Evolutionary conservation across 1,140 invertebrate species (phyloP).

Genomic region (Cyrtorhinus lividipennis): DNA sequence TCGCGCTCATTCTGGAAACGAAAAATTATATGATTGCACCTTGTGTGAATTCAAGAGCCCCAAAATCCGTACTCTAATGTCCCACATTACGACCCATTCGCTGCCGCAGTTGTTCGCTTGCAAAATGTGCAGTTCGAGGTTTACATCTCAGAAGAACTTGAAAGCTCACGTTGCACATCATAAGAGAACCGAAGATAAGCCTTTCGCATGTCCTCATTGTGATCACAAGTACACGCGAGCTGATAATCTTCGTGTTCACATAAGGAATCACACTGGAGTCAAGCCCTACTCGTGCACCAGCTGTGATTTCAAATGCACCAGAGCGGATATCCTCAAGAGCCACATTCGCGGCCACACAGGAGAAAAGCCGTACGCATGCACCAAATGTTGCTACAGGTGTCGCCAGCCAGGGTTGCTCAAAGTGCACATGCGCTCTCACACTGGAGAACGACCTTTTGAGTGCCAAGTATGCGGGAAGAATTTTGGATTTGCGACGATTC

Average conservation of each 20-base stretch:
- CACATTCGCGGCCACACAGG: background rate
- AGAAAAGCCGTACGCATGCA: background rate
- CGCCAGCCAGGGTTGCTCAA: background rate
- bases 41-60: background rate
- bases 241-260: background rate
- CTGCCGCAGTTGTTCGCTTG: background rate
- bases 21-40: background rate
- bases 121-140: background rate
- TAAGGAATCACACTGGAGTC: background rate
- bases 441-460: conserved; percentile 5
- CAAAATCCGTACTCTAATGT: background rate
- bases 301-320: background rate
- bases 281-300: background rate
- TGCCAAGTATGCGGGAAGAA: background rate
- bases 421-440: background rate
- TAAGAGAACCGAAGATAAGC: background rate
- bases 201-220: background rate
- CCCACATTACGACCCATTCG: background rate
- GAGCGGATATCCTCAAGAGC: background rate
- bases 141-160: background rate
- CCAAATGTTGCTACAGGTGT: background rate
- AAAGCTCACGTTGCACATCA: background rate
- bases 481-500: background rate
- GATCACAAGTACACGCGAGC: background rate
- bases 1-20: background rate